Percentiles rank a stretch among this genome's conserved stretches.
Evolutionary conservation across 2,113 vertebrate genomes (phyloP).

Genomic region (human (Homo sapiens)): GRCh38 chr20:12861501-12862000

Average conservation of each 20-base stretch:
- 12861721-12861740: too few relatives aligned
- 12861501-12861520: background rate
- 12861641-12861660: background rate
- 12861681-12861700: background rate
- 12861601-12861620: background rate
- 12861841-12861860: background rate
- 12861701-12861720: background rate
- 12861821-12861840: background rate
- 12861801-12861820: background rate
- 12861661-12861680: background rate
- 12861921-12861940: background rate
- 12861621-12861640: background rate
- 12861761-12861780: background rate
- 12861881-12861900: background rate
- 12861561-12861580: background rate
- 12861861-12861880: background rate
- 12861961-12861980: background rate
- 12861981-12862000: background rate
- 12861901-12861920: background rate
- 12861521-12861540: background rate
- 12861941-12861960: conserved; percentile 16
- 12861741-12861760: background rate
- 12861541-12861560: background rate
- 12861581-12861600: background rate
- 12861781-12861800: background rate